Percentiles rank a stretch among this genome's conserved stretches.
phyloP scores from a whole-genome alignment of 2,888 invertebrate genomes.

The Alviniconcha strummeri region DNA sequence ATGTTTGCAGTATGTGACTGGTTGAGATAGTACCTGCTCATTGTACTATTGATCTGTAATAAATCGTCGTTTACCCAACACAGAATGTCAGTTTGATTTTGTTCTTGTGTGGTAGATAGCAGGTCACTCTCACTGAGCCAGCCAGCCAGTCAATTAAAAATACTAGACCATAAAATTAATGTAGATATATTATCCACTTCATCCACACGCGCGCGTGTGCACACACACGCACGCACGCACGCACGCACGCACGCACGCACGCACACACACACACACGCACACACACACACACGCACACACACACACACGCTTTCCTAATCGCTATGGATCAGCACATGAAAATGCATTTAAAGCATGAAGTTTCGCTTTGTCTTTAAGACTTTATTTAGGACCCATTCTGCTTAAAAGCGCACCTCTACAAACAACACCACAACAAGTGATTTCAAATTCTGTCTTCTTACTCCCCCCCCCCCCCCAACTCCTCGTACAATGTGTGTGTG shows the following conservation, averaged over 20 bases:
- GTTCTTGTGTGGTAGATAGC: background rate
- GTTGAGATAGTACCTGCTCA: too few species aligned
- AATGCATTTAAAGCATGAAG: background rate
- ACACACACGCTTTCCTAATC: too few species aligned
- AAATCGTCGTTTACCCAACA: too few species aligned
- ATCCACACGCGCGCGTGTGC: background rate
- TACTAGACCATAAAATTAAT: background rate
- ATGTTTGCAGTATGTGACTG: too few species aligned
- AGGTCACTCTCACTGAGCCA: background rate
- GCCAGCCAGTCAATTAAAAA: background rate
- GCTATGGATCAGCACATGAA: background rate
- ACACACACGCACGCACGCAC: background rate
- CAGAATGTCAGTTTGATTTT: background rate
- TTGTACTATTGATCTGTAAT: too few species aligned
- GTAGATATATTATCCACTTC: background rate
- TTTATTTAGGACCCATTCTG: too few species aligned
- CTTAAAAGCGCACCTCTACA: too few species aligned
- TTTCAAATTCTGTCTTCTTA: too few species aligned
- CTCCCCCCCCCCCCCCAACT: too few species aligned
- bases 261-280: constrained; percentile 2
- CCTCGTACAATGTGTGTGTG: too few species aligned
- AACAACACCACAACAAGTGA: too few species aligned
- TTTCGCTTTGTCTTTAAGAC: background rate
- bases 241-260: background rate
- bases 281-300: background rate